Percentiles rank a stretch among this genome's conserved stretches.
Evolutionary conservation across 35 echinoderm and acorn worm genomes (phyloP).

Genomic region (Patiria miniata): DNA sequence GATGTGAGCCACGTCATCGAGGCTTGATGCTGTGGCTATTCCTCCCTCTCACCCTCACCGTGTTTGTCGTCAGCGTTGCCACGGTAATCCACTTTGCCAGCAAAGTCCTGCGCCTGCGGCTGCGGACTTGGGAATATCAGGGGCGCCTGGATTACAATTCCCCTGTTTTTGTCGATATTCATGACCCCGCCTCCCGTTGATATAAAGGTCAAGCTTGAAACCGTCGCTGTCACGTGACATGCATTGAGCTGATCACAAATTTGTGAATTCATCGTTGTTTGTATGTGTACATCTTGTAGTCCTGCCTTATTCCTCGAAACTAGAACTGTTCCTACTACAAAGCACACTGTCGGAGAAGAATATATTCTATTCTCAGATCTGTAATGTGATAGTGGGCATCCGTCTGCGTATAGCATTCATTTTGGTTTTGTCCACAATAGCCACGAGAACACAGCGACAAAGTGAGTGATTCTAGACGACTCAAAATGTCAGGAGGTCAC

Average conservation of each 20-base stretch:
- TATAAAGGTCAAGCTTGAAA: neutral
- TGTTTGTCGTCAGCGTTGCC: slow-evolving; percentile 36
- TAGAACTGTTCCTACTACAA: neutral
- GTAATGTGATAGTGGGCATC: no score
- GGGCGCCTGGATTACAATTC: slow-evolving; percentile 24
- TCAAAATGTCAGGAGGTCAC: neutral
- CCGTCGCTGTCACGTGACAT: neutral
- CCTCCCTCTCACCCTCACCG: slow-evolving; percentile 17
- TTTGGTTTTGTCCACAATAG: no score
- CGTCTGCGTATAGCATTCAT: no score
- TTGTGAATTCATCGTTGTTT: neutral
- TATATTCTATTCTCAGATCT: no score
- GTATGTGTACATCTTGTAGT: neutral
- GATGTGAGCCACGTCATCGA: neutral
- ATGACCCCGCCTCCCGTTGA: neutral
- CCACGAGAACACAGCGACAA: no score
- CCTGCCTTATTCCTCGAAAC: neutral
- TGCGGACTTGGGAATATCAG: slow-evolving; percentile 43
- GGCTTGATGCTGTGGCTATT: slow-evolving; percentile 41
- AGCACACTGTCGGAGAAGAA: neutral
- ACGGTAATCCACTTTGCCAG: slow-evolving; percentile 33
- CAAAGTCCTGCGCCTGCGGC: slow-evolving; percentile 31
- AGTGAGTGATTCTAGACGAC: no score
- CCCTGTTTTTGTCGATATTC: neutral
- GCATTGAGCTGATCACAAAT: neutral